phyloP scores from a whole-genome alignment of 2,888 invertebrate species.

The Epinotia ramella region DNA sequence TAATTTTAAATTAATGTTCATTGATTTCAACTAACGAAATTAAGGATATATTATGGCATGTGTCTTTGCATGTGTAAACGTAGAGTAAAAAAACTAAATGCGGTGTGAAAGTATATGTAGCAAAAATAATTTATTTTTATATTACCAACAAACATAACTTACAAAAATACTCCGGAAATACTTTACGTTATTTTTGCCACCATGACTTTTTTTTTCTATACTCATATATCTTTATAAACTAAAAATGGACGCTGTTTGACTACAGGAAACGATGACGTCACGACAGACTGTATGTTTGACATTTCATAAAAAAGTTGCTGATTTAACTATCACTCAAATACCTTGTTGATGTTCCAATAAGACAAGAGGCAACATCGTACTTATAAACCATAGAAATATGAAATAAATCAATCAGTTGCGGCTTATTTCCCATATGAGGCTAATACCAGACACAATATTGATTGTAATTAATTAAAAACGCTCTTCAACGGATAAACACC shows the following conservation, averaged over 20 bases:
- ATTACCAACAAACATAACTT: too few species aligned
- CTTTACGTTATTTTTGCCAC: too few species aligned
- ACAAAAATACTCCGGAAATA: too few species aligned
- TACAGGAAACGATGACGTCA: too few species aligned
- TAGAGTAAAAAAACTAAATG: neutral
- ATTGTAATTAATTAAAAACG: constrained; percentile 28
- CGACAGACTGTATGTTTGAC: too few species aligned
- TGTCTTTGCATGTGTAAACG: neutral
- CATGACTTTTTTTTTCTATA: too few species aligned
- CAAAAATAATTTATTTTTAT: too few species aligned
- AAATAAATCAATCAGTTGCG: neutral
- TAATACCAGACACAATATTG: constrained; percentile 9
- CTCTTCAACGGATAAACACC: constrained; percentile 19
- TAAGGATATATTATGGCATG: neutral
- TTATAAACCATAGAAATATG: neutral
- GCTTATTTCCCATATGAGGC: neutral
- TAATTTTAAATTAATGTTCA: neutral
- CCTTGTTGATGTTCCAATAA: neutral
- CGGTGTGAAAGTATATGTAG: neutral
- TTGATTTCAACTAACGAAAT: neutral
- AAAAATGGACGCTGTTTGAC: too few species aligned
- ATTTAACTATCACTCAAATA: too few species aligned
- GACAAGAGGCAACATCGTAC: too few species aligned
- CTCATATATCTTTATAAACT: too few species aligned
- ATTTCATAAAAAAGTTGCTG: too few species aligned